Percentiles rank a stretch among this genome's conserved stretches.
Conservation (phyloP, 2,113 vertebrate species). For the Oryzias celebensis region DNA sequence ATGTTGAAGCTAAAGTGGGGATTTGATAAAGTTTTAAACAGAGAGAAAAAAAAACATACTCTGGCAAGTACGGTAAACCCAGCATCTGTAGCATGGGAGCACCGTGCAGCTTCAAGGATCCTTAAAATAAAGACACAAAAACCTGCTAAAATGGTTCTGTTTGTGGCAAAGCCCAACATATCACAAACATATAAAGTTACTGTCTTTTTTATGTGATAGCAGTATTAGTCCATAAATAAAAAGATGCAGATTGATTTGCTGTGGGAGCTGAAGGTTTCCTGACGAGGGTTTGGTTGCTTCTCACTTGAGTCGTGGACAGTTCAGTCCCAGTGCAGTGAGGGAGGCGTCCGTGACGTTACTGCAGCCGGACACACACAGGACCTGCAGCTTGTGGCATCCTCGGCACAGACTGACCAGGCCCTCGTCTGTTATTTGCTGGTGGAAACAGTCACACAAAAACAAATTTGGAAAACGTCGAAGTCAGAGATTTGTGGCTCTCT, state of each 20-base stretch:
- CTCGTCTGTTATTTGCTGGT: slow-evolving; percentile 88
- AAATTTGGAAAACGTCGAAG: not conserved
- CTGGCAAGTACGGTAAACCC: slow-evolving; percentile 89
- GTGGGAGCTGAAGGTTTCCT: not conserved
- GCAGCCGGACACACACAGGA: slow-evolving; percentile 90
- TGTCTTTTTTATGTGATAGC: no score
- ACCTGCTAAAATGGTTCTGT: not conserved
- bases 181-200: no score
- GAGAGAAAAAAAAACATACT: slow-evolving; percentile 71
- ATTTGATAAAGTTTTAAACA: not conserved
- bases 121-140: slow-evolving; percentile 66
- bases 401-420: slow-evolving; percentile 88
- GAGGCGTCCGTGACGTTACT: slow-evolving; percentile 90
- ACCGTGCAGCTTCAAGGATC: slow-evolving; percentile 90
- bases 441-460: slow-evolving; percentile 13
- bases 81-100: slow-evolving; percentile 89
- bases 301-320: slow-evolving; percentile 91
- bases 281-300: slow-evolving; percentile 46
- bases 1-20: not conserved
- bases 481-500: slow-evolving; percentile 1
- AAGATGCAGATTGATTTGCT: no score
- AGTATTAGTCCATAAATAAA: no score
- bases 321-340: slow-evolving; percentile 88
- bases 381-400: slow-evolving; percentile 88
- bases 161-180: no score